phyloP scores from a whole-genome alignment of 2,888 invertebrate species.

The Uloborus plumipes region DNA sequence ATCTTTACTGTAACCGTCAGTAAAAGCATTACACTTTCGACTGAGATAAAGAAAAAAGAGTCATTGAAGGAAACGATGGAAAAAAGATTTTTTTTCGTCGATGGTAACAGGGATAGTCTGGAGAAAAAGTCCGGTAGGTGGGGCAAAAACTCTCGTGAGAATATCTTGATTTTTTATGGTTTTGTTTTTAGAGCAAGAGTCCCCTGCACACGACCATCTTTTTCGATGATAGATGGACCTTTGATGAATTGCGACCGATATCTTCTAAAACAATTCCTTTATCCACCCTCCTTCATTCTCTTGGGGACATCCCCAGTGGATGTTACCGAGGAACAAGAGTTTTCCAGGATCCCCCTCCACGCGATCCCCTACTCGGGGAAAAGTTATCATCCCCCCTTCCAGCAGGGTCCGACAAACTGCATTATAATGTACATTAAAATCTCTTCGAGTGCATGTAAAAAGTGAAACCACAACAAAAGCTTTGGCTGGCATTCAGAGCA shows the following conservation, averaged over 20 bases:
- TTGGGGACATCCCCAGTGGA: slow-evolving; percentile 16
- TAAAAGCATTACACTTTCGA: slow-evolving; percentile 61
- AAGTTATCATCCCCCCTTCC: slow-evolving; percentile 5
- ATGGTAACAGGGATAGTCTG: neutral
- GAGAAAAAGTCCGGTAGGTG: slow-evolving; percentile 52
- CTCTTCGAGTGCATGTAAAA: slow-evolving; percentile 60
- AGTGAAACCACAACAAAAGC: slow-evolving; percentile 58
- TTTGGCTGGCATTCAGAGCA: neutral
- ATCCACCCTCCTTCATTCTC: slow-evolving; percentile 16
- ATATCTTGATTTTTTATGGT: slow-evolving; percentile 15
- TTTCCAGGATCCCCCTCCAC: slow-evolving; percentile 6
- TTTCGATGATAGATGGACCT: slow-evolving; percentile 59
- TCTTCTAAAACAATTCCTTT: slow-evolving; percentile 62
- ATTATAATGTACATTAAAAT: slow-evolving; percentile 64
- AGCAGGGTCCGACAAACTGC: slow-evolving; percentile 33
- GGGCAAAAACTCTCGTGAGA: slow-evolving; percentile 55
- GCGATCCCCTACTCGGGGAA: neutral
- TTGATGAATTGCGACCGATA: slow-evolving; percentile 63
- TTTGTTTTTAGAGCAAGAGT: neutral
- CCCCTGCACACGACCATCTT: neutral
- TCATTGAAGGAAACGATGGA: slow-evolving; percentile 11
- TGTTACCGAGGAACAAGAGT: slow-evolving; percentile 29
- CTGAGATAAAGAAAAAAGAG: slow-evolving; percentile 39
- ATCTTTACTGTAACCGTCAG: slow-evolving; percentile 56
- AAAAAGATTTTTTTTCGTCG: slow-evolving; percentile 18